phyloP scores from a whole-genome alignment of 2,888 invertebrate genomes.

The Craniophora ligustri region DNA sequence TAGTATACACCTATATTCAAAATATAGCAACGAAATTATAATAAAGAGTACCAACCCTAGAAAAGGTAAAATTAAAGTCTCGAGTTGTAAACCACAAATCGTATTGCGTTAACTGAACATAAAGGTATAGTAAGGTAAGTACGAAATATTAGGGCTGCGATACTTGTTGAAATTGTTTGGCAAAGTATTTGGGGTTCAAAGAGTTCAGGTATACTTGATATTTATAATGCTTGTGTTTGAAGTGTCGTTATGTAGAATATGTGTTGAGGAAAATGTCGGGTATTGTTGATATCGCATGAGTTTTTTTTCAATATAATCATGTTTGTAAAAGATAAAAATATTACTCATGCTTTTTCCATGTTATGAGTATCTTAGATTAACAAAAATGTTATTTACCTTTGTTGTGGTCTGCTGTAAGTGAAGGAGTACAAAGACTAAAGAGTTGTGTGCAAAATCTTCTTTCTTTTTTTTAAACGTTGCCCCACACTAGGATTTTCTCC shows the following conservation, averaged over 20 bases:
- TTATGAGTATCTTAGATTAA: no score
- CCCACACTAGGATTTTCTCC: no score
- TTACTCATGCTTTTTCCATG: no score
- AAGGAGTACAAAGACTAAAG: no score
- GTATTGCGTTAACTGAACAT: constrained; percentile 35
- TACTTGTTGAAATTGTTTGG: constrained; percentile 27
- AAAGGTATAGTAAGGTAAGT: constrained; percentile 37
- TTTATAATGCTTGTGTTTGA: constrained; percentile 3
- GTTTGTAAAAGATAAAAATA: no score
- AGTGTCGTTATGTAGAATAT: neutral
- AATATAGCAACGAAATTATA: neutral
- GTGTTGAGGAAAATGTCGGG: neutral
- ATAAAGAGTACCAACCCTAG: constrained; percentile 25
- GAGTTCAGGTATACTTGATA: constrained; percentile 16
- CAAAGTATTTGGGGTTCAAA: constrained; percentile 11
- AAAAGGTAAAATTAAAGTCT: constrained; percentile 32
- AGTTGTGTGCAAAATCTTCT: no score
- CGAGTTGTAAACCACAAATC: constrained; percentile 44
- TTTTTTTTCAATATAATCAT: neutral
- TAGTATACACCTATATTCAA: neutral
- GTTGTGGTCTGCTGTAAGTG: no score
- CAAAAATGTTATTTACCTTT: no score
- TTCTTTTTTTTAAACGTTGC: no score
- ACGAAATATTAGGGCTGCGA: constrained; percentile 38
- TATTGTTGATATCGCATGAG: neutral